Base-by-base conservation (phyloP, 2,888 invertebrate genomes). In the Drosophila nigricruria region DNA sequence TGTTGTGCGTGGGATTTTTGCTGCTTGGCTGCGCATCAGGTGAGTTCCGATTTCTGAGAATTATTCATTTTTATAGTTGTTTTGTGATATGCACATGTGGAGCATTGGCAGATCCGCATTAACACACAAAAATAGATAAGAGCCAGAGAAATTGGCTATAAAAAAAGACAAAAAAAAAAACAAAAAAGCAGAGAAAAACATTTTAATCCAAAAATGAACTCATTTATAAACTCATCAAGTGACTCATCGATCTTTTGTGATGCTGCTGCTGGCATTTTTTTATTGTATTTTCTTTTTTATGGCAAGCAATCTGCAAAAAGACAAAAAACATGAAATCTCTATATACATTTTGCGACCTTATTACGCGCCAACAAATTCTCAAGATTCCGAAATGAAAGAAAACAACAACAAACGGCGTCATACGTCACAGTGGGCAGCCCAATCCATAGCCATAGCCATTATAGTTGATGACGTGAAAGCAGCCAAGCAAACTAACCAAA, bases 211-310 rank as follows among this genome's bases (percentile, higher is more conserved):
- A 54, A 58, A 77, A 75, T 78, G 54, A 78, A 78, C 79, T 78
- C 79, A 78, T 78, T 78, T 78, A 79, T 71, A 79, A 65, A 74
- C 75, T 60, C 70, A 70, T 71, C 64, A 66, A 58, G 57, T 78
- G 78, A 78, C 65, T 75, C 79, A 75, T 74, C 79, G 79, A 67
- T 65, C 57, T 58, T 43, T 65, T 71, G 18, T 68, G 74, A 69
- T 60, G 64, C 56, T 62, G 18, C 30, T 43, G 20, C 27, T 49
- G 18, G 12, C 18, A 32, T 57, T 62, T 36, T 25, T 53, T 49
- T 12, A 18, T 32, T 14, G 9, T 68, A 20, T 49, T 50, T 36
- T 30, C 36, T 45, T 72, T 66, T 57, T 78, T 74, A 73, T 67
- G 67, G 57, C 42, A 16, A 62, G 68, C 76, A 70, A 70, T 59